Conservation (phyloP, 2,888 invertebrate genomes). For the Iselma pallidipennis region DNA sequence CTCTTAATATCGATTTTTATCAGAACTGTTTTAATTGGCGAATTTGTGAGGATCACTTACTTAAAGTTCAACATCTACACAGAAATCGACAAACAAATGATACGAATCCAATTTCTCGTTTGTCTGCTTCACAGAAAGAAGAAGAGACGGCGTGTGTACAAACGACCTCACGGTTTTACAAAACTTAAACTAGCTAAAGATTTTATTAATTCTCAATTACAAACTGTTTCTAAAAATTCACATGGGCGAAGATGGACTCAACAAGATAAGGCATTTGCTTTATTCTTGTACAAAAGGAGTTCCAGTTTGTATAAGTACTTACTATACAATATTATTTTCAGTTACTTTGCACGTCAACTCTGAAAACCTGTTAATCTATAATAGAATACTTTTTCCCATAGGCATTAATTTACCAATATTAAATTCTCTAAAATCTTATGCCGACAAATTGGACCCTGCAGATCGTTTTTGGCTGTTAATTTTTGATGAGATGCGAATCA, state of each 20-base stretch:
- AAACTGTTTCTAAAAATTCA: not conserved
- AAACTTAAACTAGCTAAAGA: not conserved
- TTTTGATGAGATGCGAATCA: not conserved
- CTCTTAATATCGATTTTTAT: too few species aligned
- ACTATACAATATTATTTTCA: not conserved
- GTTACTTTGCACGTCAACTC: not conserved
- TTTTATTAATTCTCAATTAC: not conserved
- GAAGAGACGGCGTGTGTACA: too few species aligned
- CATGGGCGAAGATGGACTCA: not conserved
- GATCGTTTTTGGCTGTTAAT: not conserved
- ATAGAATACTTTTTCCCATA: not conserved
- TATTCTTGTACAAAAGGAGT: constrained; percentile 24
- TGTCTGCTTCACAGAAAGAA: too few species aligned
- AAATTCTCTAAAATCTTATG: not conserved
- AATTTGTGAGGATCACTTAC: too few species aligned
- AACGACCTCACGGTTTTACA: too few species aligned
- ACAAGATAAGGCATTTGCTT: constrained; percentile 15
- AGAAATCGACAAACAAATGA: too few species aligned
- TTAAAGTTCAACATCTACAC: too few species aligned
- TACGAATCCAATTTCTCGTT: too few species aligned
- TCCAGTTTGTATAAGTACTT: constrained; percentile 5
- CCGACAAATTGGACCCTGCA: not conserved
- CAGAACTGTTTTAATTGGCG: too few species aligned
- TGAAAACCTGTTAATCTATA: not conserved
- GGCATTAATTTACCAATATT: not conserved